Evolutionary conservation across 1,140 invertebrate species (phyloP), one percentile per base, ranked within the genome.

Genomic region (Trichonephila clavata): DNA sequence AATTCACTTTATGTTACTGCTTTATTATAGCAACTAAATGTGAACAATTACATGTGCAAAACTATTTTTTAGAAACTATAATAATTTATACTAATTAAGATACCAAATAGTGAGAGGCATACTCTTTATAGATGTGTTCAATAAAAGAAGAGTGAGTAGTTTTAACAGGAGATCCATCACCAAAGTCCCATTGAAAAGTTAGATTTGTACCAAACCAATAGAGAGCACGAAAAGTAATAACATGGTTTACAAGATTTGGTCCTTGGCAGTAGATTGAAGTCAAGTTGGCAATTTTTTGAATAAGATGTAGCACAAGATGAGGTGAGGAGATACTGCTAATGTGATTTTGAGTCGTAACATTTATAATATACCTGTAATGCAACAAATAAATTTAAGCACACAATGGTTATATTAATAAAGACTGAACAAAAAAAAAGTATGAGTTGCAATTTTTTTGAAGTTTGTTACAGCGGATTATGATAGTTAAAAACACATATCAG

Each of bases 191-290:
- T 86, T 81, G 65, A 24, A 94, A 94, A 86, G 93, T 94, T 80
- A 94, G 32, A 87, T 94, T 91, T 80, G 88, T 91, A 60, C 93
- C 93, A 94, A 94, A 94, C 93, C 93, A 94, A 87, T 94, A 94
- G 18, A 91, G 24, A 59, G 71, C 93, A 71, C 32, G 89, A 63
- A 86, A 94, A n/a, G 68, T 91, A 80, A 91, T 86, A 27, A 63
- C 20, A 50, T 91, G 65, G 57, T 94, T 94, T 80, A 94, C 89
- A 59, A 94, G 83, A 87, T 91, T 94, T 18, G 93, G 89, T 57
- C 88, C 88, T 63, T 91, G 81, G 24, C 80, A 91, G 50, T 71
- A 39, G 7, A 94, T 94, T 2, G 88, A 91, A 2, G 93, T 92
- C 81, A 94, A 81, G 24, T 94, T 94, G 1, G 83, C 93, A 8